Conservation (phyloP, 2,113 vertebrate genomes). For the Triplophysa dalaica region DNA sequence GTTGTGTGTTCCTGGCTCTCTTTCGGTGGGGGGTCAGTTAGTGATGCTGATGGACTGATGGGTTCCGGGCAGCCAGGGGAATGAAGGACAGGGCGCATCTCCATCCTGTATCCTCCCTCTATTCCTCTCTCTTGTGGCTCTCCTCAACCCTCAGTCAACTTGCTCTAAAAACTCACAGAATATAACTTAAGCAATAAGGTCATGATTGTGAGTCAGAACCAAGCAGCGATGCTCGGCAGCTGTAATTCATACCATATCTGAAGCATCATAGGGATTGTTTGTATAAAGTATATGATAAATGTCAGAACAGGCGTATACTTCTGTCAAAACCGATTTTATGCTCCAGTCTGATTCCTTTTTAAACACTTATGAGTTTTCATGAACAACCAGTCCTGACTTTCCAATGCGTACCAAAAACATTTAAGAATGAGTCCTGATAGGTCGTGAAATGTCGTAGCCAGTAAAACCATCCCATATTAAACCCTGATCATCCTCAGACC, state of each 20-base stretch:
- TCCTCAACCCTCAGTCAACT: slow-evolving; percentile 56
- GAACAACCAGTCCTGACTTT: slow-evolving; percentile 3
- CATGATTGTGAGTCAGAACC: neutral
- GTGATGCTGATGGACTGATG: slow-evolving; percentile 73
- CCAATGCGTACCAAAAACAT: neutral
- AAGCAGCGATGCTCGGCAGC: neutral
- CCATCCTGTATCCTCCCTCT: slow-evolving; percentile 66
- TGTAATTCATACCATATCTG: slow-evolving; percentile 17
- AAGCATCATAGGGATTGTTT: slow-evolving; percentile 13
- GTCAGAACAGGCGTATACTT: slow-evolving; percentile 7
- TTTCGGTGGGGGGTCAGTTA: slow-evolving; percentile 46
- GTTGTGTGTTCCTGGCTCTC: slow-evolving; percentile 57
- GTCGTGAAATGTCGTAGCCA: slow-evolving; percentile 5
- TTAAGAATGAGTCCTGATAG: slow-evolving; percentile 6
- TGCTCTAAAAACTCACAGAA: slow-evolving; percentile 41
- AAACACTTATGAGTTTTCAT: slow-evolving; percentile 5
- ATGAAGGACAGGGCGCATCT: slow-evolving; percentile 58
- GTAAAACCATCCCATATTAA: slow-evolving; percentile 5
- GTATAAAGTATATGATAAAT: slow-evolving; percentile 17
- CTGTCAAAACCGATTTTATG: slow-evolving; percentile 20
- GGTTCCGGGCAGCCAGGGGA: slow-evolving; percentile 70
- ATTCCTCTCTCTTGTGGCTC: slow-evolving; percentile 46
- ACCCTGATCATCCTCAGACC: neutral
- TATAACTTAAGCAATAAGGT: slow-evolving; percentile 20
- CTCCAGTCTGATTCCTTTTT: slow-evolving; percentile 4